These are phyloP conservation scores for Coilia nasus DNA, from an alignment of 2,797 vertebrate genomes.

Conservation along the genomic window DNA sequence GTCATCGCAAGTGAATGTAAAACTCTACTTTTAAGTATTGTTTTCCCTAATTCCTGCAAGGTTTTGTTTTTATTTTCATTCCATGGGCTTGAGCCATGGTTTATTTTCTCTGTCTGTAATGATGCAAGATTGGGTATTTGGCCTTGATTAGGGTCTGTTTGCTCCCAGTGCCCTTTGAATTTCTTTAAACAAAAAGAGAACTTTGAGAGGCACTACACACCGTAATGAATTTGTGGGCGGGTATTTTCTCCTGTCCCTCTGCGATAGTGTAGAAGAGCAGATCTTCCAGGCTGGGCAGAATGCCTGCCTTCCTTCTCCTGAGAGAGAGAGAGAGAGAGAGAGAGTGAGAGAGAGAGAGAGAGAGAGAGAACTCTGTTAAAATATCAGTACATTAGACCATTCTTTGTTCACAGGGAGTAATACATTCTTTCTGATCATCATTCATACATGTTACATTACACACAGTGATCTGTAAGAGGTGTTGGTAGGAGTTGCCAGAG, in stretches of 20 bases:
- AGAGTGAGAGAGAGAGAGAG: not conserved
- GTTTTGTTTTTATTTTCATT: too few relatives aligned
- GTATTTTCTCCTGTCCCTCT: slow-evolving; percentile 96
- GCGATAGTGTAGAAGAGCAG: slow-evolving; percentile 97
- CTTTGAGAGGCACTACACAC: slow-evolving; percentile 73
- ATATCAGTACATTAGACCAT: too few relatives aligned
- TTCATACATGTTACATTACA: not conserved
- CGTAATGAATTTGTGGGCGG: slow-evolving; percentile 96
- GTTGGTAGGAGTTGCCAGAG: not conserved
- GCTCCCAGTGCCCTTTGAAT: too few relatives aligned
- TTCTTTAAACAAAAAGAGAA: not conserved
- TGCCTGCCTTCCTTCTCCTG: slow-evolving; percentile 87
- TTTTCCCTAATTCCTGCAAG: too few relatives aligned
- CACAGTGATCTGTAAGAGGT: not conserved
- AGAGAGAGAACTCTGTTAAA: too few relatives aligned
- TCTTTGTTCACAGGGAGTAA: too few relatives aligned
- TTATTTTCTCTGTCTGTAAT: too few relatives aligned
- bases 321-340: slow-evolving; percentile 7
- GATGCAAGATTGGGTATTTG: too few relatives aligned
- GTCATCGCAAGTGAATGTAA: too few relatives aligned
- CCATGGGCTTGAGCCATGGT: too few relatives aligned
- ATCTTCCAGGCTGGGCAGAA: slow-evolving; percentile 95
- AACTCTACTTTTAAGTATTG: too few relatives aligned
- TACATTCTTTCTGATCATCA: not conserved
- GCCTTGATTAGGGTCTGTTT: too few relatives aligned